Evolutionary conservation across 2,888 invertebrate genomes (phyloP).

Genomic region (Epinotia demarniana): DNA sequence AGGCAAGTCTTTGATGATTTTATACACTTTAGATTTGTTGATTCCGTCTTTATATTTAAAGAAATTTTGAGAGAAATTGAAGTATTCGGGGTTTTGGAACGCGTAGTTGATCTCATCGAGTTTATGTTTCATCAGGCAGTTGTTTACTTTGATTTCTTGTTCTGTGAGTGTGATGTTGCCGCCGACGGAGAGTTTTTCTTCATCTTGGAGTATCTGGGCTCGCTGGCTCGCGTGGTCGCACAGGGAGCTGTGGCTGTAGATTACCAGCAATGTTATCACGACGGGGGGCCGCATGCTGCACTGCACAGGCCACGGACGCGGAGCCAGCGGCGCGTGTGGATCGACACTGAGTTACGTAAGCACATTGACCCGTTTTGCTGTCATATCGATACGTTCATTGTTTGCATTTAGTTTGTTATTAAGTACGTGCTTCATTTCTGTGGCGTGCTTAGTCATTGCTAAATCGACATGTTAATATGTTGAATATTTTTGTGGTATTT

Average conservation of each 20-base stretch:
- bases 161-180: slow-evolving; percentile 75
- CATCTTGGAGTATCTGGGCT: slow-evolving; percentile 74
- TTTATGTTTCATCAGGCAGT: slow-evolving; percentile 85
- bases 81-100: slow-evolving; percentile 82
- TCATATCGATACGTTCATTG: slow-evolving; percentile 25
- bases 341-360: slow-evolving; percentile 46
- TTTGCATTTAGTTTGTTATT: slow-evolving; percentile 11
- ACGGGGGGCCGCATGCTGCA: slow-evolving; percentile 37
- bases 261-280: slow-evolving; percentile 21
- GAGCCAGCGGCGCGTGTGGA: slow-evolving; percentile 28
- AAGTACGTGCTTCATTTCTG: slow-evolving; percentile 22
- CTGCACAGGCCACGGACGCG: slow-evolving; percentile 35
- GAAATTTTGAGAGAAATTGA: slow-evolving; percentile 87
- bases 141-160: slow-evolving; percentile 82
- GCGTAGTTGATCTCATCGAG: slow-evolving; percentile 81
- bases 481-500: neutral
- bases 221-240: slow-evolving; percentile 64
- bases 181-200: slow-evolving; percentile 80
- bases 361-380: slow-evolving; percentile 29
- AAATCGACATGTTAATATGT: neutral
- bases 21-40: slow-evolving; percentile 86
- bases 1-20: slow-evolving; percentile 88
- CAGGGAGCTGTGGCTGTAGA: slow-evolving; percentile 12
- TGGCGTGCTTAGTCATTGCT: slow-evolving; percentile 2
- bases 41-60: slow-evolving; percentile 85